Evolutionary conservation across 2,888 invertebrate genomes (phyloP).

Genomic region (Euspilapteryx auroguttella): DNA sequence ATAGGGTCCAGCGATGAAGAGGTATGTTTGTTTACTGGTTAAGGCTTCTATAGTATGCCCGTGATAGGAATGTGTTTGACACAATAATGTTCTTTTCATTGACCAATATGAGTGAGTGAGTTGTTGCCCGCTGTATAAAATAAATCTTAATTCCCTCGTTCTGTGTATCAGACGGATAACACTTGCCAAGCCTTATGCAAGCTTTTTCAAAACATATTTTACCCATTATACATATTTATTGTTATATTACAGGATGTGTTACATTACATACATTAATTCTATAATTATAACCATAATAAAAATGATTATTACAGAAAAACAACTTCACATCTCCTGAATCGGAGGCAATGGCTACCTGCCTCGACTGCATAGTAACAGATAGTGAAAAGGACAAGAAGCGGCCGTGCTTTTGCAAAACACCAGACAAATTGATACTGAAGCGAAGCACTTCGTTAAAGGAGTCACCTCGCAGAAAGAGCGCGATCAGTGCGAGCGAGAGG

Average conservation of each 20-base stretch:
- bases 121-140: too few species aligned
- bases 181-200: too few species aligned
- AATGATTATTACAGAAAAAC: conserved; percentile 26
- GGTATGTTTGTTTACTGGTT: conserved; percentile 17
- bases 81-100: too few species aligned
- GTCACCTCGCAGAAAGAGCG: conserved; percentile 28
- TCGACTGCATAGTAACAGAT: conserved; percentile 25
- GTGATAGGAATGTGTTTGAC: too few species aligned
- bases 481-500: conserved; percentile 23
- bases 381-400: conserved; percentile 18
- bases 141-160: too few species aligned
- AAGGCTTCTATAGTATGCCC: neutral
- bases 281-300: too few species aligned
- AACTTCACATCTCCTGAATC: conserved; percentile 43
- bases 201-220: too few species aligned
- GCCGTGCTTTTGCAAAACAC: conserved; percentile 30
- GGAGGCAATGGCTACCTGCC: conserved; percentile 38
- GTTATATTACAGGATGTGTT: too few species aligned
- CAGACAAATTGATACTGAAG: conserved; percentile 27
- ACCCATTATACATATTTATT: too few species aligned
- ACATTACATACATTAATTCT: too few species aligned
- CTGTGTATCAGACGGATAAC: too few species aligned
- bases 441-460: conserved; percentile 40
- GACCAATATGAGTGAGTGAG: too few species aligned
- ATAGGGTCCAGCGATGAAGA: conserved; percentile 39